phyloP scores from a whole-genome alignment of 2,888 invertebrate genomes.

The Elegia similella region DNA sequence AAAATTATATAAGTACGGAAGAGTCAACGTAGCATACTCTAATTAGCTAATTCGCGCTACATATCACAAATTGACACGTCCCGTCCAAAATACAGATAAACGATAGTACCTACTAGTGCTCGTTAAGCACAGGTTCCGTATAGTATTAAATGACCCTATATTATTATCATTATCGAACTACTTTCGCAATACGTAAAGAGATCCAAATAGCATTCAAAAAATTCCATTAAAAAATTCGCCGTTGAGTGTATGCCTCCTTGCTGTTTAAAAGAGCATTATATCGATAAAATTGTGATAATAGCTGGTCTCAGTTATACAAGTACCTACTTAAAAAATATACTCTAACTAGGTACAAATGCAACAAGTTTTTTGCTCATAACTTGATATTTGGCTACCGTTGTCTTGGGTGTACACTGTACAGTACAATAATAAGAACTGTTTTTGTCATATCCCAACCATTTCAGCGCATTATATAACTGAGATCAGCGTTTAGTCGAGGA shows the following conservation, averaged over 20 bases:
- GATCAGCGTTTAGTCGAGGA: neutral
- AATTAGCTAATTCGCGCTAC: constrained; percentile 11
- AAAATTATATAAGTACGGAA: neutral
- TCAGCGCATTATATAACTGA: neutral
- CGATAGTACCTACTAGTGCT: constrained; percentile 12
- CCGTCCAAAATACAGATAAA: constrained; percentile 9
- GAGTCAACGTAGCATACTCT: neutral
- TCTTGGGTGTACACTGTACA: too few relatives aligned
- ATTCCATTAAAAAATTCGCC: constrained; percentile 7
- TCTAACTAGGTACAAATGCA: too few relatives aligned
- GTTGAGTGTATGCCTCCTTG: constrained; percentile 8
- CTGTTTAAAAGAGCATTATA: constrained; percentile 4
- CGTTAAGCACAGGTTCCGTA: constrained; percentile 2
- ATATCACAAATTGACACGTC: constrained; percentile 15
- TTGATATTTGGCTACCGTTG: too few relatives aligned
- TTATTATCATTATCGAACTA: constrained; percentile 7
- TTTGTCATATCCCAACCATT: neutral
- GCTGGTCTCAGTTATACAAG: neutral
- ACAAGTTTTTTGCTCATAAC: too few relatives aligned
- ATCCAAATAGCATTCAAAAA: constrained; percentile 16
- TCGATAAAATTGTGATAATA: neutral
- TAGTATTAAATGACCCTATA: constrained; percentile 6
- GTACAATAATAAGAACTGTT: neutral
- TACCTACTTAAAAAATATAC: neutral
- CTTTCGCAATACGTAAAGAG: constrained; percentile 18